phyloP scores from a whole-genome alignment of 2,113 vertebrate species.

The Scatophagus argus region DNA sequence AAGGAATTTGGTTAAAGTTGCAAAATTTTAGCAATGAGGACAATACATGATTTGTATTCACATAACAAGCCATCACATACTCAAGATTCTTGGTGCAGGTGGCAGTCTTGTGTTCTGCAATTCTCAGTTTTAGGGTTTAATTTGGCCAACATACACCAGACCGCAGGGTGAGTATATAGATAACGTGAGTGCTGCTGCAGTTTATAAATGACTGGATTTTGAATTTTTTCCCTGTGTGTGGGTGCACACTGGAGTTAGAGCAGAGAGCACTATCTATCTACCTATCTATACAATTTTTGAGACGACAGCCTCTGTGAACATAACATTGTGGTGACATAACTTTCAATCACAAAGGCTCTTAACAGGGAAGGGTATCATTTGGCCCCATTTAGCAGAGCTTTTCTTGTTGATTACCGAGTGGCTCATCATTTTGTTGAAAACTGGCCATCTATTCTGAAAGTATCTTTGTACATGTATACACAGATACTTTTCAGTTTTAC shows the following conservation, averaged over 20 bases:
- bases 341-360: constrained; percentile 40
- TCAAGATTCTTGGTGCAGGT: not conserved
- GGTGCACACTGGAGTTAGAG: too few species aligned
- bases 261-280: not conserved
- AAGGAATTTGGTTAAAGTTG: not conserved
- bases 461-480: not conserved
- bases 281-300: not conserved
- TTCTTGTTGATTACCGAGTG: constrained; percentile 61
- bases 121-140: not conserved
- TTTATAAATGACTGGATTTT: not conserved
- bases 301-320: constrained; percentile 2
- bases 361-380: constrained; percentile 58
- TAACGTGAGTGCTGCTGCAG: not conserved
- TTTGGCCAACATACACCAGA: not conserved
- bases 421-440: constrained; percentile 60
- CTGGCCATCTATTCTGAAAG: constrained; percentile 24
- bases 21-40: not conserved
- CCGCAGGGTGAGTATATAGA: not conserved
- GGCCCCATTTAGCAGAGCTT: constrained; percentile 43
- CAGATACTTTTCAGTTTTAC: not conserved
- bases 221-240: not conserved
- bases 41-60: not conserved
- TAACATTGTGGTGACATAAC: constrained; percentile 24
- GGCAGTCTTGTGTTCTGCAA: not conserved
- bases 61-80: not conserved